phyloP scores from a whole-genome alignment of 2,113 vertebrate genomes.

The Scytalopus superciliaris region DNA sequence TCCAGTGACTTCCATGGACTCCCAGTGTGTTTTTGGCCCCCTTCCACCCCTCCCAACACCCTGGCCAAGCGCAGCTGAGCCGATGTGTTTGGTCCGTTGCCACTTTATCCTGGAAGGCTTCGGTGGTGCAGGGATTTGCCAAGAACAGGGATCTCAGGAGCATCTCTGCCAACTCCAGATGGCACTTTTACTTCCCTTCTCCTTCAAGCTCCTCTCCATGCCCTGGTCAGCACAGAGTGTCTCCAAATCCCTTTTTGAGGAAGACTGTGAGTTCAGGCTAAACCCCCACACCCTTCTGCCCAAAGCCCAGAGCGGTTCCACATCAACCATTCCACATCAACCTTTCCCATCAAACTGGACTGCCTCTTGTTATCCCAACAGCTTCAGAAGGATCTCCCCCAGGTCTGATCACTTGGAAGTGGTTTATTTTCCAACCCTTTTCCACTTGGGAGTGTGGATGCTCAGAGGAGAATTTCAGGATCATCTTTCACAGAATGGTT shows the following conservation, averaged over 20 bases:
- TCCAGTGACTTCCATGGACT: neutral
- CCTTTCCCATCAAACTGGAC: neutral
- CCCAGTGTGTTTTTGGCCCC: neutral
- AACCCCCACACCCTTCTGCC: neutral
- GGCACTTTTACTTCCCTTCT: slow-evolving; percentile 5
- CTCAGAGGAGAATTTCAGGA: neutral
- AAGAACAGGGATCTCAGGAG: neutral
- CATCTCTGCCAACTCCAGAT: slow-evolving; percentile 10
- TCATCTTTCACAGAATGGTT: neutral
- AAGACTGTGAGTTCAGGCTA: neutral
- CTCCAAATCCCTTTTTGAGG: neutral
- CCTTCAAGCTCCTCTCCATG: neutral
- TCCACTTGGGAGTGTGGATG: neutral
- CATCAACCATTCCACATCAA: no score
- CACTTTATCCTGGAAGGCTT: slow-evolving; percentile 53
- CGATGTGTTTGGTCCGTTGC: neutral
- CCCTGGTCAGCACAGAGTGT: neutral
- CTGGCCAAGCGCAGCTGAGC: slow-evolving; percentile 3
- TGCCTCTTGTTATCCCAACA: neutral
- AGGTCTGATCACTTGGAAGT: fast-evolving
- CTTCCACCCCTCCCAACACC: neutral
- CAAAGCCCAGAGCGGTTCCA: neutral
- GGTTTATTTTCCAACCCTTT: neutral
- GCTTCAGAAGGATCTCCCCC: neutral
- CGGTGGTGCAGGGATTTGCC: neutral